A percentile compares a stretch with the other conserved stretches of the same genome.
These are phyloP conservation scores for Atherix ibis DNA, from an alignment of 2,888 invertebrate species.

Conservation along the genomic window DNA sequence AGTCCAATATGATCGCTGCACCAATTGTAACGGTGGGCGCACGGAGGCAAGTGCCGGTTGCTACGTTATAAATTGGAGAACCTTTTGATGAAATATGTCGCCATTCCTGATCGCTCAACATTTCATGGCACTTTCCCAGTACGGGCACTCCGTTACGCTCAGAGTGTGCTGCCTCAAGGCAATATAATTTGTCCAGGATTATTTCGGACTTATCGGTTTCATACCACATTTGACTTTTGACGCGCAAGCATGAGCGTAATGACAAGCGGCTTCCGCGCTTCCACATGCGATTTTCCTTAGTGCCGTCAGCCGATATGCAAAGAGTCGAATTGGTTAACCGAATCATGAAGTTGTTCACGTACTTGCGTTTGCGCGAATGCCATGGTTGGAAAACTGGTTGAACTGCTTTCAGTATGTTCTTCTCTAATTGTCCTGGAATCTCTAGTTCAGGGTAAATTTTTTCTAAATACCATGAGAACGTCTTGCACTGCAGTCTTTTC, in stretches of 20 bases:
- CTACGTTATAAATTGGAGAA: conserved; percentile 70
- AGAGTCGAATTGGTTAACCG: conserved; percentile 53
- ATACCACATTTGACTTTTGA: conserved; percentile 51
- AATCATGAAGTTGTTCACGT: conserved; percentile 55
- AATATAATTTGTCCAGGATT: conserved; percentile 66
- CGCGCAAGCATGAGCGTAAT: conserved; percentile 51
- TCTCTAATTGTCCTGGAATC: conserved; percentile 44
- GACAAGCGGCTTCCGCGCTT: conserved; percentile 56
- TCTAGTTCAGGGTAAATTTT: conserved; percentile 87
- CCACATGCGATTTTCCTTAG: conserved; percentile 40
- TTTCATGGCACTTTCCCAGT: conserved; percentile 83
- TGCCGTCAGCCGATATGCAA: conserved; percentile 65
- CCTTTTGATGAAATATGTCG: conserved; percentile 51
- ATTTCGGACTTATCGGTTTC: conserved; percentile 72
- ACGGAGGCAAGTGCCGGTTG: conserved; percentile 70
- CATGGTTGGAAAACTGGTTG: conserved; percentile 58
- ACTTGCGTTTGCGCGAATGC: conserved; percentile 66
- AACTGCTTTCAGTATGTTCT: conserved; percentile 30
- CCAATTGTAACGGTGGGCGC: conserved; percentile 33
- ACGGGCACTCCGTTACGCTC: conserved; percentile 43
- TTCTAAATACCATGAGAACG: conserved; percentile 85
- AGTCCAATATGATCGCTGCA: conserved; percentile 39
- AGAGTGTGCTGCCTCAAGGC: conserved; percentile 55
- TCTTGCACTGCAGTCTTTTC: conserved; percentile 59
- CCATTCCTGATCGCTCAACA: conserved; percentile 88